Percentiles rank a stretch among this genome's conserved stretches.
Conservation (phyloP, 2,888 invertebrate species). For the Macaria notata region DNA sequence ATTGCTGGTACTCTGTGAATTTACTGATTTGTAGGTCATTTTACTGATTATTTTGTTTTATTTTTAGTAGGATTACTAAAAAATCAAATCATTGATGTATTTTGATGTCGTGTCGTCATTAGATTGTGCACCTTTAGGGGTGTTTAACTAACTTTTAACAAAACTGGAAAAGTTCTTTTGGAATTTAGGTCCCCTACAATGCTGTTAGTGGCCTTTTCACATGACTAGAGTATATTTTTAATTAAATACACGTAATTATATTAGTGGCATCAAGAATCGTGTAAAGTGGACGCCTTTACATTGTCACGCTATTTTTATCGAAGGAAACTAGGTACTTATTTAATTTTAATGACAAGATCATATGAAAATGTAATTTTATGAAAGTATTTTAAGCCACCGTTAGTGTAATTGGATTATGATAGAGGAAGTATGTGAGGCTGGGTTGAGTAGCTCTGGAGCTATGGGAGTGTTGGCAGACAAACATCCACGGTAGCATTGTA, state of each 20-base stretch:
- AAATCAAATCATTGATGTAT: slow-evolving; percentile 50
- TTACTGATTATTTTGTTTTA: slow-evolving; percentile 19
- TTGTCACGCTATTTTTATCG: slow-evolving; percentile 38
- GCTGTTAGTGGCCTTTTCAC: slow-evolving; percentile 50
- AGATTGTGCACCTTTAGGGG: slow-evolving; percentile 44
- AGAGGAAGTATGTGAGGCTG: slow-evolving; percentile 40
- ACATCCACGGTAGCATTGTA: slow-evolving; percentile 55
- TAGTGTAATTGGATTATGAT: slow-evolving; percentile 44
- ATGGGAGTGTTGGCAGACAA: slow-evolving; percentile 50
- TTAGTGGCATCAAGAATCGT: slow-evolving; percentile 36
- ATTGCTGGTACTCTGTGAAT: slow-evolving; percentile 15
- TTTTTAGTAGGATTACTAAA: slow-evolving; percentile 42
- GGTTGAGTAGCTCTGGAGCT: slow-evolving; percentile 31
- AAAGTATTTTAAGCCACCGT: slow-evolving; percentile 60
- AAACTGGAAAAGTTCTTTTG: slow-evolving; percentile 8
- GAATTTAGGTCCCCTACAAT: slow-evolving; percentile 36
- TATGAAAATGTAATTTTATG: slow-evolving; percentile 54
- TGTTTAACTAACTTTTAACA: slow-evolving; percentile 21
- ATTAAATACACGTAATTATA: slow-evolving; percentile 33
- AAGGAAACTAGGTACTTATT: slow-evolving; percentile 43
- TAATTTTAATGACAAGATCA: slow-evolving; percentile 44
- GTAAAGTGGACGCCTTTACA: slow-evolving; percentile 38
- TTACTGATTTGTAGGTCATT: neutral
- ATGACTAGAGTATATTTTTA: slow-evolving; percentile 48
- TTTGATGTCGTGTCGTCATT: slow-evolving; percentile 67